Evolutionary conservation across 2,888 invertebrate genomes (phyloP), one percentile per base, ranked within the genome.

Genomic region (Thera britannica): DNA sequence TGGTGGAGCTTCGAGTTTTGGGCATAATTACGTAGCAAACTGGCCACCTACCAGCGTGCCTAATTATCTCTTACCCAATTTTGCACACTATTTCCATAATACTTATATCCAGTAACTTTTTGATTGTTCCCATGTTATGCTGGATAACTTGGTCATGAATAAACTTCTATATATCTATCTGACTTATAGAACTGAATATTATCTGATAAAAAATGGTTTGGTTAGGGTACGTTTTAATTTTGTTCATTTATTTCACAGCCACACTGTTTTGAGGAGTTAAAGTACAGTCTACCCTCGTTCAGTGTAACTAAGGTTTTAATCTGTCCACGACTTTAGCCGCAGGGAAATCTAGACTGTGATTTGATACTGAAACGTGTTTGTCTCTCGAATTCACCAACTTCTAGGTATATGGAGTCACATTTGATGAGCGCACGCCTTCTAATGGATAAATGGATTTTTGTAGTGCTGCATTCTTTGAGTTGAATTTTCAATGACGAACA

Each of bases 401-500:
- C 67, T 73, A 72, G 71, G 63, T 76, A 77, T 79, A 80, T 82
- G 78, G 77, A 74, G 72, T 68, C 73, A 72, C 70, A 73, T 64
- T 70, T 61, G 58, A 61, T 51, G 58, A 57, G 55, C 58, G 56
- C 63, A 64, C 46, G 54, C 44, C 34, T 38, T 54, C 46, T 58
- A 54, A 38, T 67, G 23, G 23, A 23, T 23, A 23, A 23, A 23
- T 52, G 44, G 58, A 58, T 51, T 56, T 62, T 46, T 62, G 54
- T 62, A 54, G 62, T 35, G 62, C 59, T 54, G 51, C 54, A 48
- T 58, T 59, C 56, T 46, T 2, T 56, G 48, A 44, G 11, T 55
- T 56, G 49, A 62, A 62, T 62, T 44, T 41, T 3, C 23, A 57
- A 57, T 23, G 44, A 23, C 23, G 23, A 23, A 23, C 23, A 23